phyloP scores from a whole-genome alignment of 2,888 invertebrate species.

The Lepidochrysops patricia region DNA sequence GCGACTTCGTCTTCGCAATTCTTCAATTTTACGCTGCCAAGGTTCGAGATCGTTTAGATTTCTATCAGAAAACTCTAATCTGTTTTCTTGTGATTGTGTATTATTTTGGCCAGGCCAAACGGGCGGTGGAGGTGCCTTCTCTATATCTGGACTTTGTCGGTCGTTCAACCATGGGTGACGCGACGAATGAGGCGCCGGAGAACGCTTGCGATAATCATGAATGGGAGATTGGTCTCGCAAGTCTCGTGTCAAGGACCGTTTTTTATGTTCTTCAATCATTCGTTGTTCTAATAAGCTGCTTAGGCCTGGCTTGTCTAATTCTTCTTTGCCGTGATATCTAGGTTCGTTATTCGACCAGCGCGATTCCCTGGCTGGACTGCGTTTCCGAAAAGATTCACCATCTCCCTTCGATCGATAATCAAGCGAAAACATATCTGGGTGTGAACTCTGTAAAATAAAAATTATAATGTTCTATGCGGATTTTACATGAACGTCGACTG shows the following conservation, averaged over 20 bases:
- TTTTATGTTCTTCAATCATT: slow-evolving; percentile 25
- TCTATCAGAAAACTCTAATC: slow-evolving; percentile 29
- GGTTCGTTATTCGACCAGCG: slow-evolving; percentile 45
- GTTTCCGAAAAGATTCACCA: slow-evolving; percentile 36
- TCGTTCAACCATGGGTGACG: slow-evolving; percentile 62
- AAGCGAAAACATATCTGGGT: slow-evolving; percentile 58
- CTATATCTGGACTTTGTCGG: slow-evolving; percentile 48
- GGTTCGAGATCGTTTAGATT: slow-evolving; percentile 24
- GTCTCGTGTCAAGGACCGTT: slow-evolving; percentile 31
- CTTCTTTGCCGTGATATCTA: slow-evolving; percentile 20
- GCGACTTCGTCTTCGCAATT: slow-evolving; percentile 15
- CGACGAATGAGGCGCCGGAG: slow-evolving; percentile 52
- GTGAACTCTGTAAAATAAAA: slow-evolving; percentile 56
- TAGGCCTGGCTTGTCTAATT: slow-evolving; percentile 37
- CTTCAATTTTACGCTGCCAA: slow-evolving; percentile 27
- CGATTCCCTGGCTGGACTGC: slow-evolving; percentile 21
- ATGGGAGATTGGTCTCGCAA: slow-evolving; percentile 50
- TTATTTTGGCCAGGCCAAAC: slow-evolving; percentile 47
- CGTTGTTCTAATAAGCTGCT: slow-evolving; percentile 26
- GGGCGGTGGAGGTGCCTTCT: slow-evolving; percentile 54
- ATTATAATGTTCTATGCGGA: slow-evolving; percentile 55
- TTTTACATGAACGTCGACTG: no score
- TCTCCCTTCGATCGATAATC: slow-evolving; percentile 46
- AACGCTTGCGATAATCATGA: slow-evolving; percentile 46
- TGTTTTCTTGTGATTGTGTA: slow-evolving; percentile 21